Base-by-base conservation (phyloP, 2,888 invertebrate genomes). In the Cylloceria caligata region DNA sequence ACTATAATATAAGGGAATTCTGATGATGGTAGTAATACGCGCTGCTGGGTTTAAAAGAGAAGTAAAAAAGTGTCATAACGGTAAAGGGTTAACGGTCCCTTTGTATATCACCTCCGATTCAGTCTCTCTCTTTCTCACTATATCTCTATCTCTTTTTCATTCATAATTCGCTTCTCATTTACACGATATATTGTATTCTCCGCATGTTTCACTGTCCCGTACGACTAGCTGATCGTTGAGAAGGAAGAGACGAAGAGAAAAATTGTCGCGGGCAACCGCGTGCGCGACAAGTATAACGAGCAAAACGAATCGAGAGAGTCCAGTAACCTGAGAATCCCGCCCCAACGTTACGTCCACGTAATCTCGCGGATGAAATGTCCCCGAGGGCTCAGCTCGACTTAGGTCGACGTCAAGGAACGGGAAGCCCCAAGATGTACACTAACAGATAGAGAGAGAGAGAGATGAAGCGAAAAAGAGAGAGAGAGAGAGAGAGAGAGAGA, bases 391-490 rank as follows among this genome's bases (percentile, higher is more conserved):
- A 36, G 47, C 57, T 19, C 45, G 72, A 72, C 60, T 60, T 72
- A 45, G 72, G 34, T 34, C 45, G 57, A 34, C 72, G 60, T 72
- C 47, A 45, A 60, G 49, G 57, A 74, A 65, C 62, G 82, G 77
- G 87, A 86, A 87, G 86, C 86, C 86, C 60, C n/a, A 75, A 75
- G 80, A 80, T 83, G 80, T 84, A 85, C 86, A 65, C 47, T 67
- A 30, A 36, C 19, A 6, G 11, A 21, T 1, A 2, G 11, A 52
- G 11, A 21, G 6, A 11, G 24, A 52, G 24, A 24, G 19, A 49
- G 6, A n/a, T n/a, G n/a, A n/a, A n/a, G n/a, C n/a, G n/a, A n/a
- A n/a, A n/a, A n/a, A 24, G 11, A 27, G 24, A 24, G 27, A 55
- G 27, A 13, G n/a, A n/a, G n/a, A n/a, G n/a, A n/a, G n/a, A n/a